phyloP scores from a whole-genome alignment of 2,113 vertebrate species.

The Platysternon megacephalum region DNA sequence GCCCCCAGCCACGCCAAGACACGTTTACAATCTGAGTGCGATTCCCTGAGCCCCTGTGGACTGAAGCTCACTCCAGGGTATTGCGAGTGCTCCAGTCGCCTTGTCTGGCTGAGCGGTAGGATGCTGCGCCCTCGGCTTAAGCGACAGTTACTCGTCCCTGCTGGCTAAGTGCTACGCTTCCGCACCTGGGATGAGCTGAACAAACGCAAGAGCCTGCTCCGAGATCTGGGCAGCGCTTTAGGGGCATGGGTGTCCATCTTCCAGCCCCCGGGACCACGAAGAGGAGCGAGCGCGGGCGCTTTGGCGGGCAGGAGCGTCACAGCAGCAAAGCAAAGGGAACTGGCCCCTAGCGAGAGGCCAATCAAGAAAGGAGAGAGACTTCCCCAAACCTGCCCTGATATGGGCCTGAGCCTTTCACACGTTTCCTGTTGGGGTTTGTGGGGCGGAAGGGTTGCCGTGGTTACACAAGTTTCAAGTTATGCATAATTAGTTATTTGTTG shows the following conservation, averaged over 20 bases:
- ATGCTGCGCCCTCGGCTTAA: background rate
- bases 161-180: background rate
- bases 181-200: constrained; percentile 60
- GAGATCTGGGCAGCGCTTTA: rapidly evolving
- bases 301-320: background rate
- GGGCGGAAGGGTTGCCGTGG: constrained; percentile 52
- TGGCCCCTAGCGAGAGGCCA: background rate
- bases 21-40: background rate
- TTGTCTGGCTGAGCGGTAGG: background rate
- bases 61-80: background rate
- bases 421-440: constrained; percentile 67
- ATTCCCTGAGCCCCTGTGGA: background rate
- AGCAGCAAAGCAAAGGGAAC: background rate
- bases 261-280: background rate
- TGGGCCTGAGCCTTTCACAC: constrained; percentile 35
- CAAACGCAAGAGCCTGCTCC: background rate
- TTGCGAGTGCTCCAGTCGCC: background rate
- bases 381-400: constrained; percentile 15
- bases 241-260: background rate
- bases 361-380: background rate
- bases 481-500: background rate
- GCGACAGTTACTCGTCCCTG: background rate
- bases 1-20: background rate
- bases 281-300: background rate
- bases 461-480: background rate